phyloP scores from a whole-genome alignment of 2,888 invertebrate species.

The Ecdyonurus torrentis region DNA sequence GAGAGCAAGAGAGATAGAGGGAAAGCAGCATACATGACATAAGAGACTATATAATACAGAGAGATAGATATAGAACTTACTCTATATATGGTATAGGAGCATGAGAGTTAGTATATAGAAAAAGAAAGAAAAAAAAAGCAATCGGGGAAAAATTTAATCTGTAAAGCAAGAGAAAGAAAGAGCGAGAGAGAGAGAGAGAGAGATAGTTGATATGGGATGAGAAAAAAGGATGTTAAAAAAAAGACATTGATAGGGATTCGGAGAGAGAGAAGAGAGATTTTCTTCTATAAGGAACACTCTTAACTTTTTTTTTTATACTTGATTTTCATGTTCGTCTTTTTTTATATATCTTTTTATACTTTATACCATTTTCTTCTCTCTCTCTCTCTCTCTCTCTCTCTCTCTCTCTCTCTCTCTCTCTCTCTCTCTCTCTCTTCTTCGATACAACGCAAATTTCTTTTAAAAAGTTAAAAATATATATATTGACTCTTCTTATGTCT shows the following conservation, averaged over 20 bases:
- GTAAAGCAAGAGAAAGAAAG: neutral
- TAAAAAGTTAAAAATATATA: too few relatives aligned
- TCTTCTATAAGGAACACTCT: neutral
- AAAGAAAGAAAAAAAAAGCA: too few relatives aligned
- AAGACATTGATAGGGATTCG: neutral
- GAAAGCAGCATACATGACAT: neutral
- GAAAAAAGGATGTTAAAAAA: too few relatives aligned
- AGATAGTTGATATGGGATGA: neutral
- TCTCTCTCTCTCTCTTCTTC: too few relatives aligned
- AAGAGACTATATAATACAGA: neutral
- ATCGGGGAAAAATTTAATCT: neutral
- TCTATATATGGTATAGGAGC: too few relatives aligned
- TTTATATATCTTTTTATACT: neutral
- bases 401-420: too few relatives aligned
- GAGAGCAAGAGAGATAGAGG: neutral
- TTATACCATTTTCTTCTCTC: too few relatives aligned
- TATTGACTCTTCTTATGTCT: too few relatives aligned
- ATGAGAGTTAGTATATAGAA: neutral
- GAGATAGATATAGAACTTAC: too few relatives aligned
- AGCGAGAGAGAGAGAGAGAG: neutral
- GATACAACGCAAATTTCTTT: too few relatives aligned
- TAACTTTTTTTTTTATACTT: neutral
- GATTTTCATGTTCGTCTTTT: neutral
- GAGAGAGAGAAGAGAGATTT: too few relatives aligned
- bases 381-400: too few relatives aligned